Evolutionary conservation across 2,797 vertebrate species (phyloP).

Genomic region (Okamejei kenojei): DNA sequence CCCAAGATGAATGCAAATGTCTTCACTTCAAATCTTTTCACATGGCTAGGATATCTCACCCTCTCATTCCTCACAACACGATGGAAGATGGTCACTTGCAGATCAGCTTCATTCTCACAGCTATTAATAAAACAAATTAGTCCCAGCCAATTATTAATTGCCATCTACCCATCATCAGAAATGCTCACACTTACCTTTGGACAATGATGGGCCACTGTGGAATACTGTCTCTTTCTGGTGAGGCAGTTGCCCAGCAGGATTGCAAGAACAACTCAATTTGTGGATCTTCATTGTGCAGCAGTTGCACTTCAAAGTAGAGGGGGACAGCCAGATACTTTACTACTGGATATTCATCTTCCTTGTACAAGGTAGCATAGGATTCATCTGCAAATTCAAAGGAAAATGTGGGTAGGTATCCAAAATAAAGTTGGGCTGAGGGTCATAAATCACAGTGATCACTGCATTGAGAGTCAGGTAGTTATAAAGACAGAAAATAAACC

Average conservation of each 20-base stretch:
- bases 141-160: too few species aligned
- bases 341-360: constrained; percentile 50
- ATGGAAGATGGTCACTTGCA: constrained; percentile 47
- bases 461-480: too few species aligned
- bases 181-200: constrained; percentile 45
- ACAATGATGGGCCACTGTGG: constrained; percentile 48
- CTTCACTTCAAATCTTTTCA: constrained; percentile 70
- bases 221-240: constrained; percentile 43
- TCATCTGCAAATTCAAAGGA: constrained; percentile 43
- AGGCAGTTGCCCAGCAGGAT: constrained; percentile 51
- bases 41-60: constrained; percentile 57
- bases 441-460: too few species aligned
- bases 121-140: constrained; percentile 39
- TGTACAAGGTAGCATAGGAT: constrained; percentile 46
- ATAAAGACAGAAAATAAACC: too few species aligned
- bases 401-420: too few species aligned
- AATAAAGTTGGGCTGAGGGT: not conserved
- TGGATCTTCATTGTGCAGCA: constrained; percentile 49
- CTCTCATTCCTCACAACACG: constrained; percentile 44
- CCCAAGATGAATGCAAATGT: constrained; percentile 64
- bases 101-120: constrained; percentile 46
- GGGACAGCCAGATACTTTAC: constrained; percentile 50
- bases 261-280: constrained; percentile 51
- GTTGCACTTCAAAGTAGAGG: constrained; percentile 54
- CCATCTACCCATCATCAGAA: not conserved